Percentiles rank a stretch among this genome's conserved stretches.
phyloP scores from a whole-genome alignment of 2,797 vertebrate genomes.

The Crocidura indochinensis region DNA sequence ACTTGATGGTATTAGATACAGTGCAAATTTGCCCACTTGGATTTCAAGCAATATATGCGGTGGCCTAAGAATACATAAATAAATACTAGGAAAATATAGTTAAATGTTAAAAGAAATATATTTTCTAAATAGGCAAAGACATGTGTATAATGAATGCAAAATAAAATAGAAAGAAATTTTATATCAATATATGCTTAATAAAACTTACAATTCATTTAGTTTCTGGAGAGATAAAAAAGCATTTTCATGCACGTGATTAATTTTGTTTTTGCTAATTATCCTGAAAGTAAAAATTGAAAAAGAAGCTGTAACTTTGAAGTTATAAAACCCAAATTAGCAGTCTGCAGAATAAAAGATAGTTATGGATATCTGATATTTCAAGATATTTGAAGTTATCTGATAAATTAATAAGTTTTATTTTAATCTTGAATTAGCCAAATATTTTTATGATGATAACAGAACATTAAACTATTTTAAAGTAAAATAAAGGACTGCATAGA shows the following conservation, averaged over 20 bases:
- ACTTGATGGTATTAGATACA: not conserved
- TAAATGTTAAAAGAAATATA: conserved; percentile 25
- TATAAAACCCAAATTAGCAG: not conserved
- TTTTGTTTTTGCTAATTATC: conserved; percentile 95
- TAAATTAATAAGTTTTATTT: conserved; percentile 22
- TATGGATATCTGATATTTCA: conserved; percentile 37
- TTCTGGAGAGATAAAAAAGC: conserved; percentile 94
- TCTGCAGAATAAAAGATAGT: conserved; percentile 16
- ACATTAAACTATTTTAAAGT: conserved; percentile 24
- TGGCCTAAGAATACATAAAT: not conserved
- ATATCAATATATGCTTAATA: conserved; percentile 30
- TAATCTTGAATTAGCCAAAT: conserved; percentile 22
- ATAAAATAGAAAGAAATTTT: conserved; percentile 44
- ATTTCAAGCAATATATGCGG: conserved; percentile 1
- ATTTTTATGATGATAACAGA: conserved; percentile 41
- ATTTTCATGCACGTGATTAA: conserved; percentile 94
- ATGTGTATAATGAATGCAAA: conserved; percentile 12
- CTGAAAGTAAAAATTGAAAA: conserved; percentile 89
- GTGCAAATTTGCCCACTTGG: not conserved
- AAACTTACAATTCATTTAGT: conserved; percentile 96
- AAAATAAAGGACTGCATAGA: too few species aligned
- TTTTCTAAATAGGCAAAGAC: conserved; percentile 47
- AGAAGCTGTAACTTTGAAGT: conserved; percentile 21
- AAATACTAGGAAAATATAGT: not conserved
- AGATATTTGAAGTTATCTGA: conserved; percentile 1